A percentile compares a stretch with the other conserved stretches of the same genome.
Evolutionary conservation across 1,140 invertebrate genomes (phyloP).

Genomic region (Sarcophaga bullata): DNA sequence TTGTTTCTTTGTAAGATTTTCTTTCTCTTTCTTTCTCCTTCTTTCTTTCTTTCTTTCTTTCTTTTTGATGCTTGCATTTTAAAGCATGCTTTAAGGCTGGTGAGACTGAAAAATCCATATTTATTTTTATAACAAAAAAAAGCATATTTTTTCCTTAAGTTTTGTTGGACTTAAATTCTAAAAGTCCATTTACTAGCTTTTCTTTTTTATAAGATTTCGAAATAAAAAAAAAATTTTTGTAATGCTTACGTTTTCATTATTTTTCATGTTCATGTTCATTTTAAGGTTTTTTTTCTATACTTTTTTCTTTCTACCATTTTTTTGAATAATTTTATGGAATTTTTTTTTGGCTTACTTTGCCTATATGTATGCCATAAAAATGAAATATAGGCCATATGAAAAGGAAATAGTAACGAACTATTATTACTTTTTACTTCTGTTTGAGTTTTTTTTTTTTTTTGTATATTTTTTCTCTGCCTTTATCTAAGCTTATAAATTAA

Average conservation of each 20-base stretch:
- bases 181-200: not conserved
- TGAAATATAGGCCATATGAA: conserved; percentile 21
- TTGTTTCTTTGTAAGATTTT: too few species aligned
- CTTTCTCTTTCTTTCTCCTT: too few species aligned
- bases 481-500: not conserved
- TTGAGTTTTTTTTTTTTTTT: not conserved
- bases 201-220: not conserved
- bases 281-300: too few species aligned
- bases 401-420: conserved; percentile 14
- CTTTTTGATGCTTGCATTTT: not conserved
- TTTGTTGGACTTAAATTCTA: not conserved
- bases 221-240: not conserved
- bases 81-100: not conserved
- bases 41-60: too few species aligned
- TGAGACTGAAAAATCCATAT: not conserved
- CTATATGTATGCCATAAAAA: conserved; percentile 3
- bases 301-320: too few species aligned
- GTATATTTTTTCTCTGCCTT: not conserved
- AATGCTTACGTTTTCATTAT: conserved; percentile 24
- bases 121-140: too few species aligned
- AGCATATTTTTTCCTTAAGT: not conserved
- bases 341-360: not conserved
- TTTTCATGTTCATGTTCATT: conserved; percentile 24
- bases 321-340: not conserved
- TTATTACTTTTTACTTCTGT: conserved; percentile 16